These are phyloP conservation scores for Zootermopsis nevadensis DNA, from an alignment of 2,888 invertebrate species.

Conservation along the genomic window DNA sequence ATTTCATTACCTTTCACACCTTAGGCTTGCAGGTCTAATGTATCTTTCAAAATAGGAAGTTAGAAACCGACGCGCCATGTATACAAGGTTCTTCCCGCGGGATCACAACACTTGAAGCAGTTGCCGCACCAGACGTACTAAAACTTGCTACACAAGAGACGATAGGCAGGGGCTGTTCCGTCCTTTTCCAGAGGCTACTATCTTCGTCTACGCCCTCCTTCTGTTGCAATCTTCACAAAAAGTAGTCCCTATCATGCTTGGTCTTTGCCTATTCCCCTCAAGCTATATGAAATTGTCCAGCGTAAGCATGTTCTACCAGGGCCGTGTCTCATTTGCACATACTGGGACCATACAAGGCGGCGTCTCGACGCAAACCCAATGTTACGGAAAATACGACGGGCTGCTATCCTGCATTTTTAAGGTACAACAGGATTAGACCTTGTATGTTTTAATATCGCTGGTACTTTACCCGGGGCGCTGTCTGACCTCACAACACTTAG, in stretches of 20 bases:
- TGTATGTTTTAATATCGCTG: too few relatives aligned
- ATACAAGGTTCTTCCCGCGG: not conserved
- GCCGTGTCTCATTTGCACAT: not conserved
- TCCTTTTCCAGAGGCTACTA: not conserved
- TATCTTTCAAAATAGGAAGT: too few relatives aligned
- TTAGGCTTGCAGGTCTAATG: too few relatives aligned
- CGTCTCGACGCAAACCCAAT: too few relatives aligned
- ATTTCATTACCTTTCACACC: too few relatives aligned
- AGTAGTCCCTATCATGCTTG: conserved; percentile 17
- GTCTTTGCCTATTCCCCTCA: not conserved
- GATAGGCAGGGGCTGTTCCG: not conserved
- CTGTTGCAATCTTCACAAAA: conserved; percentile 19
- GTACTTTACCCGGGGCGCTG: too few relatives aligned
- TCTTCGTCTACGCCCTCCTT: not conserved
- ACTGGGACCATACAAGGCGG: not conserved
- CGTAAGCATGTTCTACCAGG: not conserved
- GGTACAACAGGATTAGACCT: too few relatives aligned
- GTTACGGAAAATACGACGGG: too few relatives aligned
- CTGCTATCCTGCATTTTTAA: too few relatives aligned
- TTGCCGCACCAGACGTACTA: not conserved
- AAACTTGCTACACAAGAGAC: not conserved
- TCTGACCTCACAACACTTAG: too few relatives aligned
- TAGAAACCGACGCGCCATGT: too few relatives aligned
- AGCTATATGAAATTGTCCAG: conserved; percentile 4
- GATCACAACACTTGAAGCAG: not conserved